These are phyloP conservation scores for Dolichallabes microphthalmus DNA, from an alignment of 2,113 vertebrate genomes.

Conservation along the genomic window DNA sequence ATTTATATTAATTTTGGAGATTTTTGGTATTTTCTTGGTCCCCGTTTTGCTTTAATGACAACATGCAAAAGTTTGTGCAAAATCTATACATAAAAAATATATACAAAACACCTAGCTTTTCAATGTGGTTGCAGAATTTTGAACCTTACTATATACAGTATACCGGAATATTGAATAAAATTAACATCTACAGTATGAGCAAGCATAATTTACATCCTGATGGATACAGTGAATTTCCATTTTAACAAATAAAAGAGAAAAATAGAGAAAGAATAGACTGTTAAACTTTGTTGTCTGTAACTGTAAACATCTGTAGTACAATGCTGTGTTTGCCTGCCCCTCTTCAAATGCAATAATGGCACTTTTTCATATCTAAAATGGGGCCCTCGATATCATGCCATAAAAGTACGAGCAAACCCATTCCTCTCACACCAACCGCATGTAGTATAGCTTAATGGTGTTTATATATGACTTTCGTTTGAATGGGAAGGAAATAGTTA, in stretches of 20 bases:
- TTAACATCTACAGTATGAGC: not conserved
- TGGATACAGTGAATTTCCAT: not conserved
- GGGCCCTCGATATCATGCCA: conserved; percentile 67
- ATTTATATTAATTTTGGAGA: no score
- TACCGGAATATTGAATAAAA: not conserved
- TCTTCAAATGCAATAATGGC: conserved; percentile 68
- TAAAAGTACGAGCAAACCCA: conserved; percentile 73
- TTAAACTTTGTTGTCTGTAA: not conserved
- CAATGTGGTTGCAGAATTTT: not conserved
- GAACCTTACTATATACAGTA: not conserved
- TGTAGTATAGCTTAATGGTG: conserved; percentile 69
- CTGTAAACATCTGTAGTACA: conserved; percentile 24
- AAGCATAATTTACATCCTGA: not conserved
- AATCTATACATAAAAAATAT: no score
- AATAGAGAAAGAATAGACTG: not conserved
- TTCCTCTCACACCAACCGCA: conserved; percentile 61
- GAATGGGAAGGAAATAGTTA: conserved; percentile 74
- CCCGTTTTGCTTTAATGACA: no score
- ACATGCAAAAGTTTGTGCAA: no score
- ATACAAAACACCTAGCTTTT: no score
- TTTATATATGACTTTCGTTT: conserved; percentile 75
- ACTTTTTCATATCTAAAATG: conserved; percentile 72
- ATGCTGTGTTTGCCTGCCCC: conserved; percentile 60
- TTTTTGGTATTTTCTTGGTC: no score
- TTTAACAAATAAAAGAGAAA: not conserved